Conservation (phyloP, 2,113 vertebrate genomes). For the Orientallactaga bullata region DNA sequence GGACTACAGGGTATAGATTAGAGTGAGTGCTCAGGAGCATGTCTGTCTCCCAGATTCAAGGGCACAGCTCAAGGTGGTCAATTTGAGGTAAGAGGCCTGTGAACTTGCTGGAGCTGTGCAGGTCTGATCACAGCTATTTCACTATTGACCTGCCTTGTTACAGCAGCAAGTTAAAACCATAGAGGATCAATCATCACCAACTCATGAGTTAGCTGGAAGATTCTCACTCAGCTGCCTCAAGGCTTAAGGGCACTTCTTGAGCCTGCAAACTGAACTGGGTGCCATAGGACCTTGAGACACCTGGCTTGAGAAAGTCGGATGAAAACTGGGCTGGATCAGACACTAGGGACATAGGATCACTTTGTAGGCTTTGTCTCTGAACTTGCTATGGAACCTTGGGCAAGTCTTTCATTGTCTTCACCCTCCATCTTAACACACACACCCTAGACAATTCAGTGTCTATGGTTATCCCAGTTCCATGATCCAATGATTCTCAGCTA, state of each 20-base stretch:
- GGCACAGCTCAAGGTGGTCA: background rate
- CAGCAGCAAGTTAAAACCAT: conserved; percentile 9
- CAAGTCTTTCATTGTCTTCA: background rate
- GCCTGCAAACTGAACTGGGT: background rate
- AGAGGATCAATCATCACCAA: background rate
- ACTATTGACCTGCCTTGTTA: background rate
- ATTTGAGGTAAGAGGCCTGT: background rate
- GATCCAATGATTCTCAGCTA: background rate
- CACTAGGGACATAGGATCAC: background rate
- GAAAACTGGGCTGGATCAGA: background rate
- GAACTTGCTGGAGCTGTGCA: background rate
- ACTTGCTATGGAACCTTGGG: background rate
- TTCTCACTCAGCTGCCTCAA: background rate
- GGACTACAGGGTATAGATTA: background rate
- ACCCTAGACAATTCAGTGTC: background rate
- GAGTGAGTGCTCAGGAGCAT: background rate
- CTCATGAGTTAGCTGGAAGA: background rate
- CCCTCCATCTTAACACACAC: background rate
- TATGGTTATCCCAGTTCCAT: background rate
- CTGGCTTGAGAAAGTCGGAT: background rate
- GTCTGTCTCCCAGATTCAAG: background rate
- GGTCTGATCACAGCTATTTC: conserved; percentile 5
- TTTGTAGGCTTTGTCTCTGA: conserved; percentile 7
- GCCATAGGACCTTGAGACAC: background rate
- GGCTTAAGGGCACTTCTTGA: background rate